phyloP scores from a whole-genome alignment of 2,888 invertebrate genomes.

The Phortica okadai region DNA sequence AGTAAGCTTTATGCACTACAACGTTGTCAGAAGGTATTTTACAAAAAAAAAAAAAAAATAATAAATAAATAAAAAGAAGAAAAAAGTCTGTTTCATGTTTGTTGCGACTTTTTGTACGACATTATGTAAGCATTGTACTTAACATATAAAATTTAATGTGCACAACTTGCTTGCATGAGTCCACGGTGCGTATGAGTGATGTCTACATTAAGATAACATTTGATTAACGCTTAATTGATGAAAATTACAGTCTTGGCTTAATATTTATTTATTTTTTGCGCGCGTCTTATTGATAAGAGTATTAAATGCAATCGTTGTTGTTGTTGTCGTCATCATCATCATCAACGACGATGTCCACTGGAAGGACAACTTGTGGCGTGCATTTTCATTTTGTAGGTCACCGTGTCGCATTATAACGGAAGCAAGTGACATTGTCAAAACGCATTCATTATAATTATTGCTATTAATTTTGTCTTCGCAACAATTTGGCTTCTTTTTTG shows the following conservation, averaged over 20 bases:
- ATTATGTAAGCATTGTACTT: conserved; percentile 1
- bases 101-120: not conserved
- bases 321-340: no score
- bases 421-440: conserved; percentile 32
- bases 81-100: not conserved
- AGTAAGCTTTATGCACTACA: not conserved
- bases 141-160: conserved; percentile 61
- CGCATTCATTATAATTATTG: conserved; percentile 48
- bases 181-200: conserved; percentile 53
- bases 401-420: not conserved
- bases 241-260: conserved; percentile 54
- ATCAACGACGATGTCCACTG: not conserved
- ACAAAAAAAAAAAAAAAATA: not conserved
- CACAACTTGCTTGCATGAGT: conserved; percentile 23
- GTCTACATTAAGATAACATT: conserved; percentile 65
- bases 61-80: not conserved
- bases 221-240: conserved; percentile 61
- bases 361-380: conserved; percentile 14
- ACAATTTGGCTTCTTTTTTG: not conserved
- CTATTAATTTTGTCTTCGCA: conserved; percentile 45
- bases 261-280: conserved; percentile 3
- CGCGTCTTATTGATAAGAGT: conserved; percentile 1
- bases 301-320: conserved; percentile 6
- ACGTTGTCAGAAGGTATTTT: conserved; percentile 23
- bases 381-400: not conserved